Conservation (phyloP, 2,113 vertebrate species). For the Pseudopipra pipra region DNA sequence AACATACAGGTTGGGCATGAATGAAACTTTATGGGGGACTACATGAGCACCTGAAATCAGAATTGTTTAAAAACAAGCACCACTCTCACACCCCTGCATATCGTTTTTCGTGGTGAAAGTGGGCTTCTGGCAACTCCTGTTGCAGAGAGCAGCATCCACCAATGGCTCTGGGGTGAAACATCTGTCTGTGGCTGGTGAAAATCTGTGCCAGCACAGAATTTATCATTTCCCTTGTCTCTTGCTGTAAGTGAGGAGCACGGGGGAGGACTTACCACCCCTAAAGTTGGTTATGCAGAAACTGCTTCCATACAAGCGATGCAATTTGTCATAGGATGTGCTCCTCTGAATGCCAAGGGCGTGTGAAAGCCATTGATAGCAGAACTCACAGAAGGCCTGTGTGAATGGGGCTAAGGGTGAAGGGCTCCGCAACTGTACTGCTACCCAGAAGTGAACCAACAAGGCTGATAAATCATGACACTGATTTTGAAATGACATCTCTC, state of each 20-base stretch:
- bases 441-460: not conserved
- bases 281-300: not conserved
- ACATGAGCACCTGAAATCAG: not conserved
- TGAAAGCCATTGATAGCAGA: not conserved
- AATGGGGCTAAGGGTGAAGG: not conserved
- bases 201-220: not conserved
- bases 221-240: not conserved
- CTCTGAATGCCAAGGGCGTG: not conserved
- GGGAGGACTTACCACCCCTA: not conserved
- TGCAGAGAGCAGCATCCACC: not conserved
- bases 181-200: not conserved
- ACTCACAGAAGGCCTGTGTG: not conserved
- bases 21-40: not conserved
- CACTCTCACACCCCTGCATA: not conserved
- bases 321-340: not conserved
- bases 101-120: not conserved
- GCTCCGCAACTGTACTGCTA: fast-evolving
- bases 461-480: not conserved
- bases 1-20: not conserved
- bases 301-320: not conserved
- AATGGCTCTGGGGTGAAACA: not conserved
- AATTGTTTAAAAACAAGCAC: not conserved
- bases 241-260: not conserved
- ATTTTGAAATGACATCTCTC: not conserved
- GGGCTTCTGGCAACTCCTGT: fast-evolving